Evolutionary conservation across 1,140 invertebrate genomes (phyloP).

Genomic region (Papilio polyxenes): DNA sequence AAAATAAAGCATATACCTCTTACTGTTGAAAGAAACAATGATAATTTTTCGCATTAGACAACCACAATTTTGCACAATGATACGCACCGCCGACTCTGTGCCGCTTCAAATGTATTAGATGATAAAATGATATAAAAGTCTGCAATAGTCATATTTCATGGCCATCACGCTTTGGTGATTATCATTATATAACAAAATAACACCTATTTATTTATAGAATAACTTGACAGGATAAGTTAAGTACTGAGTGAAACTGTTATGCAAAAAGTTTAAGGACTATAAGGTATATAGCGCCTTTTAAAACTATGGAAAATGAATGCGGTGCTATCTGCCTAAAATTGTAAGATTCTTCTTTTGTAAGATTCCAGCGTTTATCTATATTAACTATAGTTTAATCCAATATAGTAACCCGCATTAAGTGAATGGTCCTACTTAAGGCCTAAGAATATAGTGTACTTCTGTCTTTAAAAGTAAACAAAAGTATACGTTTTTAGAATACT

Average conservation of each 20-base stretch:
- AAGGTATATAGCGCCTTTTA: not conserved
- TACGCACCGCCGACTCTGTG: not conserved
- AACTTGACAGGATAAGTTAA: not conserved
- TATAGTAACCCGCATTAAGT: no score
- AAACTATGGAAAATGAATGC: not conserved
- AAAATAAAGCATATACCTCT: not conserved
- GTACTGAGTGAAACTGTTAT: not conserved
- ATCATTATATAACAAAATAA: not conserved
- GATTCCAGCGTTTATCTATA: no score
- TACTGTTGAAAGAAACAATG: not conserved
- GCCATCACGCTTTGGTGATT: constrained; percentile 9
- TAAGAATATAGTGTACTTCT: no score
- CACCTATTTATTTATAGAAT: not conserved
- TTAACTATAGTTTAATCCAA: no score
- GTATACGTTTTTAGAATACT: not conserved
- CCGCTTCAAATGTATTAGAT: not conserved
- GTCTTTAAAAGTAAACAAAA: no score
- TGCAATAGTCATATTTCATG: constrained; percentile 19
- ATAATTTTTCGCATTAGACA: not conserved
- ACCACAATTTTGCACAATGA: not conserved
- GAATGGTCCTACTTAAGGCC: no score
- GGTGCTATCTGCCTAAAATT: no score
- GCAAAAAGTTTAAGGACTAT: not conserved
- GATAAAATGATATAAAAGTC: not conserved
- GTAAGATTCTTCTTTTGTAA: no score